phyloP scores from a whole-genome alignment of 2,113 vertebrate species.

The Reinhardtius hippoglossoides region DNA sequence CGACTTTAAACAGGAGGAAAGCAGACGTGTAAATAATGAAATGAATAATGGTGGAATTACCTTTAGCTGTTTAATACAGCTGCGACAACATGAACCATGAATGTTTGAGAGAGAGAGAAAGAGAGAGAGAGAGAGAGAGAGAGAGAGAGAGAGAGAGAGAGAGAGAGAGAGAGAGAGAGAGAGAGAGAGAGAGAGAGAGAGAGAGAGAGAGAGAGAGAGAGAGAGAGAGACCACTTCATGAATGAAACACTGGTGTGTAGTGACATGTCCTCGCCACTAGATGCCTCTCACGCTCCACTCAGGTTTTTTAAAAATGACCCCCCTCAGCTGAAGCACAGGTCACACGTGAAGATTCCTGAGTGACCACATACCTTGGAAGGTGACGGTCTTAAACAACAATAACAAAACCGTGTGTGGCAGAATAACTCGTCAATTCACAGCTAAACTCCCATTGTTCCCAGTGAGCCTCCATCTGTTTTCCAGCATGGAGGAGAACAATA shows the following conservation, averaged over 20 bases:
- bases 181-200: too few relatives aligned
- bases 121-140: too few relatives aligned
- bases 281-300: slow-evolving; percentile 30
- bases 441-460: background rate
- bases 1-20: background rate
- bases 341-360: background rate
- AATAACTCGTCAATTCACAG: background rate
- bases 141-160: too few relatives aligned
- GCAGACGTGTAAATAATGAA: background rate
- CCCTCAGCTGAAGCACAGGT: background rate
- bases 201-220: too few relatives aligned
- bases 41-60: background rate
- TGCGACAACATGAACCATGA: too few relatives aligned
- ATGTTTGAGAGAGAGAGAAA: too few relatives aligned
- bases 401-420: background rate
- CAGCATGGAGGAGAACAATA: slow-evolving; percentile 29
- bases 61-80: too few relatives aligned
- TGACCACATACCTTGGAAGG: too few relatives aligned
- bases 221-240: background rate
- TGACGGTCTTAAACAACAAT: too few relatives aligned
- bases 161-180: too few relatives aligned
- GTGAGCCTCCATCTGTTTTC: slow-evolving; percentile 42
- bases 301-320: background rate
- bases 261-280: slow-evolving; percentile 29
- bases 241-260: background rate